Evolutionary conservation across 2,797 vertebrate genomes (phyloP).

Genomic region (Merluccius polli): DNA sequence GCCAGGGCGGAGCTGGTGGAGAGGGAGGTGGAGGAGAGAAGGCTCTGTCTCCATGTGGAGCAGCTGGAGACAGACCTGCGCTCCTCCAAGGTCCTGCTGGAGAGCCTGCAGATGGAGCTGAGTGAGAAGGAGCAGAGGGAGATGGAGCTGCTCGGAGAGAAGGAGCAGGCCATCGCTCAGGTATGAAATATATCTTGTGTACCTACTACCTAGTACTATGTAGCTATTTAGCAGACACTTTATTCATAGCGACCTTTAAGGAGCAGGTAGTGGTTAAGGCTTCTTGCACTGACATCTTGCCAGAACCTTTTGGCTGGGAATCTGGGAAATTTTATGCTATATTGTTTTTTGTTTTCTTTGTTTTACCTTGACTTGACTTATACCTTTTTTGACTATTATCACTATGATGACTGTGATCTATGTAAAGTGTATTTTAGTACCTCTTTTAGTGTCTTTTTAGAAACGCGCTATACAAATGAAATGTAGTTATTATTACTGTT

Average conservation of each 20-base stretch:
- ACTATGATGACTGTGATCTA: too few species aligned
- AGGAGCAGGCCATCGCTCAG: slow-evolving; percentile 83
- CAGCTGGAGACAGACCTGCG: slow-evolving; percentile 86
- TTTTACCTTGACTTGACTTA: too few species aligned
- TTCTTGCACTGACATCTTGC: not conserved
- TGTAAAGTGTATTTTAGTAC: too few species aligned
- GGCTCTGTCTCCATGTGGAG: slow-evolving; percentile 79
- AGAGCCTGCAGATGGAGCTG: slow-evolving; percentile 79
- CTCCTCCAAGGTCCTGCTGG: slow-evolving; percentile 79
- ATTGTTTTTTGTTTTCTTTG: too few species aligned
- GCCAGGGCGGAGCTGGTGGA: slow-evolving; percentile 70
- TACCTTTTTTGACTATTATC: too few species aligned
- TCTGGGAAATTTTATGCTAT: not conserved
- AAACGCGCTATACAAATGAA: too few species aligned
- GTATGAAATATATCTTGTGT: slow-evolving; percentile 36
- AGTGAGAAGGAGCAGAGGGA: slow-evolving; percentile 85
- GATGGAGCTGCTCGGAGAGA: slow-evolving; percentile 81
- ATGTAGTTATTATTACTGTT: too few species aligned
- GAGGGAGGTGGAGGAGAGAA: slow-evolving; percentile 78
- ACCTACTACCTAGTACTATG: not conserved
- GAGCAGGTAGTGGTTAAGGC: not conserved
- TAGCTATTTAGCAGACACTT: not conserved
- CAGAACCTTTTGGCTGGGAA: not conserved
- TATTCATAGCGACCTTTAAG: not conserved
- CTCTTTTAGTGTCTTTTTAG: too few species aligned